Conservation (phyloP, 2,113 vertebrate species). For the Prietella phreatophila region DNA sequence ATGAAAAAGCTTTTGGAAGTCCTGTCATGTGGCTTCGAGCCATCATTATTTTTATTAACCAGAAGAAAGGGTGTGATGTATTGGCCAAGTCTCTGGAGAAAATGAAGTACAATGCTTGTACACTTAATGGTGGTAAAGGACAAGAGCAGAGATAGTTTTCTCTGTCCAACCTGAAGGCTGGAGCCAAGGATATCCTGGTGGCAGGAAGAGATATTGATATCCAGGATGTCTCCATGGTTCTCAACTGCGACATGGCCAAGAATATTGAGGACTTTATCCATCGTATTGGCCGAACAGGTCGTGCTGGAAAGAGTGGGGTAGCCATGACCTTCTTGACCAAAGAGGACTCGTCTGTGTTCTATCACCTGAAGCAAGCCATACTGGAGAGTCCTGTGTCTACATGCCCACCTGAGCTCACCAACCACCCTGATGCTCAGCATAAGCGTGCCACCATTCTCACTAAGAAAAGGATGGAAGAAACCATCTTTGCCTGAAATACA, state of each 20-base stretch:
- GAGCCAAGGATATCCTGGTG: constrained; percentile 97
- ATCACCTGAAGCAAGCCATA: constrained; percentile 96
- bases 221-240: constrained; percentile 96
- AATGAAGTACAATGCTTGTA: no score
- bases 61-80: no score
- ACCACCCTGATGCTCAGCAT: constrained; percentile 97
- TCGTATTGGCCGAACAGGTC: constrained; percentile 94
- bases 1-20: constrained; percentile 96
- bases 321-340: constrained; percentile 98
- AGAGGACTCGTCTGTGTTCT: constrained; percentile 93
- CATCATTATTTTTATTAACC: constrained; percentile 99
- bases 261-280: constrained; percentile 99
- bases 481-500: constrained; percentile 88
- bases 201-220: constrained; percentile 97
- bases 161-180: constrained; percentile 94
- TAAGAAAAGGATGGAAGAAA: constrained; percentile 97
- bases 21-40: constrained; percentile 86
- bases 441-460: constrained; percentile 98
- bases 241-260: constrained; percentile 99
- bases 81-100: no score
- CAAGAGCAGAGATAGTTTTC: constrained; percentile 97
- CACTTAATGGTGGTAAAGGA: constrained; percentile 94
- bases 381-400: constrained; percentile 94
- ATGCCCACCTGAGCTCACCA: constrained; percentile 91
- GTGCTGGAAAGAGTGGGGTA: constrained; percentile 94